Conservation (phyloP, 2,797 vertebrate genomes). For the Enteromius anoplus region DNA sequence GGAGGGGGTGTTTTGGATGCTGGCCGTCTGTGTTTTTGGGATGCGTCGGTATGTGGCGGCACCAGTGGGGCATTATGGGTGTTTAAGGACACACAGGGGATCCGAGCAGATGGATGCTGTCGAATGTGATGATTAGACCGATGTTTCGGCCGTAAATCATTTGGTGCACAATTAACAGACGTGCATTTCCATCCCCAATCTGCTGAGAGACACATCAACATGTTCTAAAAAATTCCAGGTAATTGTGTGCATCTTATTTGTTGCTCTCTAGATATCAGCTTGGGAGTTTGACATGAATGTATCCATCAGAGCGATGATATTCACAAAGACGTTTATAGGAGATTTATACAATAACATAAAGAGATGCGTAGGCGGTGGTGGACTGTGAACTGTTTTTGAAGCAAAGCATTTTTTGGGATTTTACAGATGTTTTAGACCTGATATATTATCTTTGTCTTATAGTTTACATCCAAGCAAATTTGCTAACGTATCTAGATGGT, state of each 20-base stretch:
- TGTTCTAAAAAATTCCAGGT: not conserved
- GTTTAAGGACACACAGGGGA: slow-evolving; percentile 60
- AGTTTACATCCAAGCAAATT: not conserved
- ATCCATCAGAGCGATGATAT: not conserved
- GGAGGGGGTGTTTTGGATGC: slow-evolving; percentile 15
- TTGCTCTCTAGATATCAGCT: not conserved
- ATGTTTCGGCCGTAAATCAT: not conserved
- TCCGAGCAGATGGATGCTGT: slow-evolving; percentile 13
- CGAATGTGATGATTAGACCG: slow-evolving; percentile 3
- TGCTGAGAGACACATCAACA: not conserved
- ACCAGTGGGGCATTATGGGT: not conserved
- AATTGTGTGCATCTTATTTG: not conserved
- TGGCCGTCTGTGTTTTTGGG: slow-evolving; percentile 36
- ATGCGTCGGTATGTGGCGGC: slow-evolving; percentile 71
- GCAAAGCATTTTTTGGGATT: not conserved
- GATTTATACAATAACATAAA: not conserved
- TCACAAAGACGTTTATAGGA: not conserved
- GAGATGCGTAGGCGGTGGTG: not conserved
- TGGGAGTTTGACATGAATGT: not conserved
- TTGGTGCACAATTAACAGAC: not conserved
- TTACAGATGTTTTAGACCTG: not conserved
- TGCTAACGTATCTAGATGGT: not conserved
- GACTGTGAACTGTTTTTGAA: not conserved
- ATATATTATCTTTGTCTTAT: not conserved
- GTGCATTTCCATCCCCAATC: not conserved